Base-by-base conservation (phyloP, 2,888 invertebrate species). In the Synergus itoensis region DNA sequence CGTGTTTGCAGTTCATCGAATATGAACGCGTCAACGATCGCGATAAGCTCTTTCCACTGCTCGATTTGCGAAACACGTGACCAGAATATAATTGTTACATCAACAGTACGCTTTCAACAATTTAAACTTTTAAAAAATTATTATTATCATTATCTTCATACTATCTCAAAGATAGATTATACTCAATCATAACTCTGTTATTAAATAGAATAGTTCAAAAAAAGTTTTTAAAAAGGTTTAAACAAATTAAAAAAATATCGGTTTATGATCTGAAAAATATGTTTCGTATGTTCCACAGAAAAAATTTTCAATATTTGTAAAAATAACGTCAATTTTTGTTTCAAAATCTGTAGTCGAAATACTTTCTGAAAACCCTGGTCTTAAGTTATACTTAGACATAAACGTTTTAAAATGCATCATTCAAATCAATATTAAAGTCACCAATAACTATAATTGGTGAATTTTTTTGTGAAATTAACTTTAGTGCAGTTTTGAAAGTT, bases 1-100 rank as follows among this genome's bases (percentile, higher is more conserved):
- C 53, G 73, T 73, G 18, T 73, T 73, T 73, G 73, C 73, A 73
- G 73, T 73, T 73, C 73, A 73, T 73, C 36, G 73, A 73, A 73
- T 53, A 73, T n/a, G n/a, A 36, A 73, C 73, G 73, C 73, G 53
- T 73, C 73, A 73, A 73, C n/a, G 53, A 73, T 73, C 73, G 28
- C 62, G 62, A 62, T 62, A 62, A 62, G 28, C 62, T 62, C 28
- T 62, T 60, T 62, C 62, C 28, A 21, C 28, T 62, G 28, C 14
- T 60, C 60, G 12, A 62, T 62, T 28, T 57, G 40, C 53, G 53
- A 73, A 73, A 73, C 73, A 73, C 53, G 73, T 73, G 73, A 73
- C 73, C 73, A 57, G 53, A 53, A 28, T 36, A 14, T 36, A 36
- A 36, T 73, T 57, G 48, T 48, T 69, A n/a, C 28, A 73, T 53